These are phyloP conservation scores for Sylvia borin DNA, from an alignment of 2,797 vertebrate species.

Conservation along the genomic window DNA sequence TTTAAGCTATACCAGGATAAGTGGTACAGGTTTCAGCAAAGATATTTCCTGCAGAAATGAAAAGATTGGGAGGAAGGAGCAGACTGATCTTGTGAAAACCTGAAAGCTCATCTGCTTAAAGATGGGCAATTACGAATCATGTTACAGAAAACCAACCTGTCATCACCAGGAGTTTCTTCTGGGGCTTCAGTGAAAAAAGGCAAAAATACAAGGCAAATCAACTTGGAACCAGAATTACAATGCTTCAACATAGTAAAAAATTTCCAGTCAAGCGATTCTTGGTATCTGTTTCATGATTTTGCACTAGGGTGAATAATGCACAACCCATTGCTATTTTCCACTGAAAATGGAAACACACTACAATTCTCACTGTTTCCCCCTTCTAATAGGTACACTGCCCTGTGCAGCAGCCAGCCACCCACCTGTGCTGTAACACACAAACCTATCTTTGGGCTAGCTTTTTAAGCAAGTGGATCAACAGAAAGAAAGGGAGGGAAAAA, in stretches of 20 bases:
- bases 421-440: background rate
- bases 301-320: background rate
- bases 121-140: background rate
- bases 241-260: background rate
- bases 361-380: background rate
- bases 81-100: background rate
- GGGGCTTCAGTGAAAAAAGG: background rate
- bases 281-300: background rate
- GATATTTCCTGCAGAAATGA: constrained; percentile 5
- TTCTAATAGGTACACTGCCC: background rate
- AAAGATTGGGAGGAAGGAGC: constrained; percentile 3
- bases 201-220: background rate
- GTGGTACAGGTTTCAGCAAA: constrained; percentile 27
- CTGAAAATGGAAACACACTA: background rate
- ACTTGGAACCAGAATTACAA: background rate
- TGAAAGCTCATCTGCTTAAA: background rate
- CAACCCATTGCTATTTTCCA: background rate
- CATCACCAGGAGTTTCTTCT: background rate
- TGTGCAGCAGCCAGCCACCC: background rate
- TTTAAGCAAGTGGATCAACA: background rate
- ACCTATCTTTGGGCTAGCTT: background rate
- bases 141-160: background rate
- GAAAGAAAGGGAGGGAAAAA: background rate
- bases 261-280: background rate
- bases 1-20: background rate